Conservation (phyloP, 1,140 invertebrate species). For the Arion vulgaris region DNA sequence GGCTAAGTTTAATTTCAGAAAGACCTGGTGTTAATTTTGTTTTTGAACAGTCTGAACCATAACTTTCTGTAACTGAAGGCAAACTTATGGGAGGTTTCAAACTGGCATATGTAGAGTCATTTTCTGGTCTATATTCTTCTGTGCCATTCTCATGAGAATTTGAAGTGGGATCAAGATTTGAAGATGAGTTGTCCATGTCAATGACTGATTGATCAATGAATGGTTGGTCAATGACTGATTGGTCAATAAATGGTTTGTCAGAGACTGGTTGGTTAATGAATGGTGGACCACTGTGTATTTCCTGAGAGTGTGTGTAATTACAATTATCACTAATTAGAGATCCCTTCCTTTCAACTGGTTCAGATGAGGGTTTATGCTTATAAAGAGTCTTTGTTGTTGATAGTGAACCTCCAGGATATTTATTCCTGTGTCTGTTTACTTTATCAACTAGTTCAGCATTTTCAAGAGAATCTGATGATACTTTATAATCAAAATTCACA, state of each 20-base stretch:
- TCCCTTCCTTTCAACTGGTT: neutral
- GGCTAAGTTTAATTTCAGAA: neutral
- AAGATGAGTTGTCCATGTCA: neutral
- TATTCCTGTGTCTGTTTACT: neutral
- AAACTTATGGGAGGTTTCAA: neutral
- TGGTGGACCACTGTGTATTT: neutral
- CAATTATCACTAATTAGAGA: neutral
- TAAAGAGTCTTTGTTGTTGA: neutral
- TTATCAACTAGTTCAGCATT: neutral
- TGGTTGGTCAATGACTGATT: too few species aligned
- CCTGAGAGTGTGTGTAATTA: neutral
- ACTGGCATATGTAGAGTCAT: neutral
- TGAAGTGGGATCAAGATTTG: neutral
- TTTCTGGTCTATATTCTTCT: neutral
- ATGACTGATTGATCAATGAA: too few species aligned
- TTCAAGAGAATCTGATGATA: constrained; percentile 31
- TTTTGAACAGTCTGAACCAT: too few species aligned
- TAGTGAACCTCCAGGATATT: neutral
- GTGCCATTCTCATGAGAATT: neutral
- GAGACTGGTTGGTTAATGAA: neutral
- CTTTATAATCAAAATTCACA: constrained; percentile 75
- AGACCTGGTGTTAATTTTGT: neutral
- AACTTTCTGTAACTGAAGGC: neutral
- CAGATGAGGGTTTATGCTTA: neutral
- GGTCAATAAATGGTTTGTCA: too few species aligned